phyloP scores from a whole-genome alignment of 2,113 vertebrate genomes.

The Scolopax mira region DNA sequence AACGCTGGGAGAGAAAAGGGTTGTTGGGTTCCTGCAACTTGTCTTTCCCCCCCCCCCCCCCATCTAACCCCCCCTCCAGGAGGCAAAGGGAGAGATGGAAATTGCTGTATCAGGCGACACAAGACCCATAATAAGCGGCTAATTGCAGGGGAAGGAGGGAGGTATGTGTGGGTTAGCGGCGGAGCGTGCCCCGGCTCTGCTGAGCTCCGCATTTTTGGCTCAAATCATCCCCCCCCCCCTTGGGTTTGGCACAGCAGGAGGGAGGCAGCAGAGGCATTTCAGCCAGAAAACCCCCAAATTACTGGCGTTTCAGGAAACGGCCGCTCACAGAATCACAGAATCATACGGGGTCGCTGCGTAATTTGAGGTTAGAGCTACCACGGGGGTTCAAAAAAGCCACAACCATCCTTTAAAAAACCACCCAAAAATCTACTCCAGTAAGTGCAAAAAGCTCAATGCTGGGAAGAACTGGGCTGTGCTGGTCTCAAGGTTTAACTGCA shows the following conservation, averaged over 20 bases:
- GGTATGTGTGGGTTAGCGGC: background rate
- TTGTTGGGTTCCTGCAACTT: background rate
- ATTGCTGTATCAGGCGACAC: background rate
- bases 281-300: background rate
- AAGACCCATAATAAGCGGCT: background rate
- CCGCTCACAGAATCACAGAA: background rate
- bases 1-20: background rate
- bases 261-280: background rate
- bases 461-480: background rate
- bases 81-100: background rate
- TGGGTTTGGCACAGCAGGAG: background rate
- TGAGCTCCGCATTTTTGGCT: background rate
- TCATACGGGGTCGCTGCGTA: background rate
- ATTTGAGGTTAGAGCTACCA: background rate
- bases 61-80: background rate
- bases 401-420: background rate
- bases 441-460: accelerated
- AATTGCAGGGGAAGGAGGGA: background rate
- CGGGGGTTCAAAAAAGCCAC: background rate
- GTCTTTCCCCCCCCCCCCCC: background rate
- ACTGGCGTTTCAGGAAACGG: background rate
- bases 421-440: background rate
- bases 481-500: background rate
- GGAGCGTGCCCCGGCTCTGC: background rate
- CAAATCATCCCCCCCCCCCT: background rate